phyloP scores from a whole-genome alignment of 2,113 vertebrate species.

The Macrotus californicus region DNA sequence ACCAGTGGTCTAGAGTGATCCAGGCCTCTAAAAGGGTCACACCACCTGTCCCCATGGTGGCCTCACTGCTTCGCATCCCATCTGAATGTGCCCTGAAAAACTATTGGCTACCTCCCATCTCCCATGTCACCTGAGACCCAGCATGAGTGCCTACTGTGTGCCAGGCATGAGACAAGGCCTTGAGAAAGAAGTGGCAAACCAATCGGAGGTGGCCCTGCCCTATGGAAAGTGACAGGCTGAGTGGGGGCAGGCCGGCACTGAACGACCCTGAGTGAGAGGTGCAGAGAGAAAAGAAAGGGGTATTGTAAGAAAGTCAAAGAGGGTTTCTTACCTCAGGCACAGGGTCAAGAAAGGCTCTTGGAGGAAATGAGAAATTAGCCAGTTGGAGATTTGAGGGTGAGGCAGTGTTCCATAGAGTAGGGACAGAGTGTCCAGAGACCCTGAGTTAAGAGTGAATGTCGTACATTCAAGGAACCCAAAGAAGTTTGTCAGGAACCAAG shows the following conservation, averaged over 20 bases:
- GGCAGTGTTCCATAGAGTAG: neutral
- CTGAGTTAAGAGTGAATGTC: neutral
- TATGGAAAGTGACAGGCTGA: neutral
- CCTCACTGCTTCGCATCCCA: neutral
- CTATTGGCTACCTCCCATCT: neutral
- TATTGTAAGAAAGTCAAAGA: neutral
- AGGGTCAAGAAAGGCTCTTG: neutral
- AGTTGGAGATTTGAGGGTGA: neutral
- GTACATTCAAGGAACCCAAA: neutral
- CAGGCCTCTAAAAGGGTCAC: neutral
- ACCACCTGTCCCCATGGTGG: neutral
- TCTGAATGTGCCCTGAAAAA: neutral
- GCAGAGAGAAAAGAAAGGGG: neutral
- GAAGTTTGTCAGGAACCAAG: neutral
- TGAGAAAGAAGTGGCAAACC: neutral
- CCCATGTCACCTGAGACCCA: neutral
- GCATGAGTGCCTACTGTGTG: neutral
- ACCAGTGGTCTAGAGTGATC: neutral
- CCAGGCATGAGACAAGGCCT: neutral
- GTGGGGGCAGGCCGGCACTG: neutral
- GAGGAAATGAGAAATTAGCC: neutral
- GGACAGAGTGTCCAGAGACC: neutral
- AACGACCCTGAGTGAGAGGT: neutral
- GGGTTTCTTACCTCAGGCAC: neutral
- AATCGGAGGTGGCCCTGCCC: neutral